These are phyloP conservation scores for Lytechinus pictus DNA, from an alignment of 35 echinoderm and acorn worm genomes.

Conservation along the genomic window DNA sequence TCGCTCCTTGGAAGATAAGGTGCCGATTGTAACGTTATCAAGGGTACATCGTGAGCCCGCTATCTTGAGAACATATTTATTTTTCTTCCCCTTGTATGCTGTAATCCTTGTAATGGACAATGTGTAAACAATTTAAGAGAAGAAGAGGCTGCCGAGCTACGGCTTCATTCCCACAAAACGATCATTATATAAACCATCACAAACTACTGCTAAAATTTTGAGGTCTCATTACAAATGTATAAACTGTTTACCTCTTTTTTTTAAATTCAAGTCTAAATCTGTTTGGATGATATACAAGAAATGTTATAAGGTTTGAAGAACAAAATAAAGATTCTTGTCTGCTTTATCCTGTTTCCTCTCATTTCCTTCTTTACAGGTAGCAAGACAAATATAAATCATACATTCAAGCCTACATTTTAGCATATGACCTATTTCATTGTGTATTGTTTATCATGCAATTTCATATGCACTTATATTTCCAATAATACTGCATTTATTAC, in stretches of 20 bases:
- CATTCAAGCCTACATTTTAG: no score
- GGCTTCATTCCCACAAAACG: not conserved
- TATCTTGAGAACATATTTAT: slow-evolving; percentile 20
- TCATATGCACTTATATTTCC: no score
- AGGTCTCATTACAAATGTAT: not conserved
- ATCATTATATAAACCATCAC: not conserved
- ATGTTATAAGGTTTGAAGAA: not conserved
- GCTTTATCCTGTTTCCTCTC: no score
- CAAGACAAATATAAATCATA: no score
- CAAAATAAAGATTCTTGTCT: no score
- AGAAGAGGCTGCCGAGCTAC: not conserved
- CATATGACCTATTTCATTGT: no score
- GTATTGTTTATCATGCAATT: no score
- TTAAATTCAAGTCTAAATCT: not conserved
- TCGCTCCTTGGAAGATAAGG: not conserved
- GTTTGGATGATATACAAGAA: not conserved
- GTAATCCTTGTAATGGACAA: slow-evolving; percentile 18
- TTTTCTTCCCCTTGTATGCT: not conserved
- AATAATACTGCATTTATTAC: no score
- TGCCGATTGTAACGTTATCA: not conserved
- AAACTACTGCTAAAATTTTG: not conserved
- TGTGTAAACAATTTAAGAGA: not conserved
- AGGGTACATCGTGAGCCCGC: not conserved
- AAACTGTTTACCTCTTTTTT: not conserved
- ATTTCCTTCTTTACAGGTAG: no score